phyloP scores from a whole-genome alignment of 2,797 vertebrate genomes.

The Galaxias olidus region DNA sequence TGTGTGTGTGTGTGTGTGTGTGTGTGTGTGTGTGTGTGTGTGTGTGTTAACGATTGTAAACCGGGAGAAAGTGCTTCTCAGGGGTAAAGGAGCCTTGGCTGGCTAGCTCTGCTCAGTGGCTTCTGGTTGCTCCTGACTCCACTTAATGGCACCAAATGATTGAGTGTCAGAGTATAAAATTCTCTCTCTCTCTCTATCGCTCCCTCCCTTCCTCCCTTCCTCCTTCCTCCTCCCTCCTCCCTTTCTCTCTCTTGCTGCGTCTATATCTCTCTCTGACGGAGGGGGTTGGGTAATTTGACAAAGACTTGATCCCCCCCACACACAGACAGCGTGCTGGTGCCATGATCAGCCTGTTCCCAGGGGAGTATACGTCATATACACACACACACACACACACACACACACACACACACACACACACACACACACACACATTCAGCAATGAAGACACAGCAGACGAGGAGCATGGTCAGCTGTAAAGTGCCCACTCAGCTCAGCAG shows the following conservation, averaged over 20 bases:
- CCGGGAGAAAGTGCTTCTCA: not conserved
- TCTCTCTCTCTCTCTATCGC: slow-evolving; percentile 1
- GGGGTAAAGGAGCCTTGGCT: slow-evolving; percentile 10
- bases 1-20: slow-evolving; percentile 5
- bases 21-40: slow-evolving; percentile 17
- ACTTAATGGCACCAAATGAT: slow-evolving; percentile 37
- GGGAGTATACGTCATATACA: slow-evolving; percentile 17
- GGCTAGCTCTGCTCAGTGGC: slow-evolving; percentile 13
- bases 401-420: slow-evolving; percentile 8
- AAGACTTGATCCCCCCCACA: slow-evolving; percentile 26
- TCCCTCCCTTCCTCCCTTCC: not conserved
- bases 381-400: slow-evolving; percentile 3
- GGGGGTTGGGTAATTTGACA: slow-evolving; percentile 31
- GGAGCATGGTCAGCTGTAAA: slow-evolving; percentile 43
- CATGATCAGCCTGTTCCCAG: slow-evolving; percentile 14
- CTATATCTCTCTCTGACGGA: slow-evolving; percentile 17
- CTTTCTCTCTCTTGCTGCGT: slow-evolving; percentile 13
- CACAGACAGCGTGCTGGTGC: slow-evolving; percentile 29
- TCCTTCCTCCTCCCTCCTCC: not conserved
- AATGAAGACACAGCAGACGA: not conserved
- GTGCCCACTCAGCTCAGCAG: slow-evolving; percentile 58
- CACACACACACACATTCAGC: slow-evolving; percentile 10
- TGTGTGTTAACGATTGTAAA: not conserved
- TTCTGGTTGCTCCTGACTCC: slow-evolving; percentile 23
- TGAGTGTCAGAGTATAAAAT: slow-evolving; percentile 31